Evolutionary conservation across 2,797 vertebrate species (phyloP), one percentile per base, ranked within the genome.

Genomic region (Moxostoma hubbsi): DNA sequence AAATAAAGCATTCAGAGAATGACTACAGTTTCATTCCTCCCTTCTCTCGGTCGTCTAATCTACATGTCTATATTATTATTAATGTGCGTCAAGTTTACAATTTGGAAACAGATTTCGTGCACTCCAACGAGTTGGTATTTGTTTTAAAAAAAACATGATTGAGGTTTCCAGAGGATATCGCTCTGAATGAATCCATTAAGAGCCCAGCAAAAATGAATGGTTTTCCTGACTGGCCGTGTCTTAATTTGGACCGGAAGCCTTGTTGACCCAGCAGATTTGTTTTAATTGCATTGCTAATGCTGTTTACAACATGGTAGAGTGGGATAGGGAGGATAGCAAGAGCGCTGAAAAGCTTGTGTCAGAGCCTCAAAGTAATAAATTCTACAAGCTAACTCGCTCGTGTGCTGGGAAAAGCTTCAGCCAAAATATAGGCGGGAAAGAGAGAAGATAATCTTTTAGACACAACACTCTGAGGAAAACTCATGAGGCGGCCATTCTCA

Each of bases 231-330:
- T 83, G 77, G 50, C 69, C 53, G 1, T 53, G 71, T 69, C 51
- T 68, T 49, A 45, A 62, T 73, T 71, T 79, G 79, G 71, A 73
- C 82, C 47, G 67, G 80, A 82, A 82, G 75, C 71, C 65, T 79
- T 63, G 79, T 86, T 86, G 81, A 86, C 83, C 77, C 70, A 58
- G 45, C 67, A 70, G 73, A 87, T 84, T 82, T 67, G 67, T 87
- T 85, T 86, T 86, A 87, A 86, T 87, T 86, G 87, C 81, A 76
- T 66, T 65, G 77, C 77, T 84, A 86, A 88, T 84, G 83, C 66
- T 82, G 81, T 88, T 87, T 88, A 85, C 85, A 81, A 81, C 64
- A 66, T 36, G 71, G 74, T 63, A 85, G 82, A 88, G 85, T 78
- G 76, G 75, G 74, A 68, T 69, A 49, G 47, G 69, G 59, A 77